Conservation (phyloP, 1,140 invertebrate genomes). For the Trichogramma pretiosum region DNA sequence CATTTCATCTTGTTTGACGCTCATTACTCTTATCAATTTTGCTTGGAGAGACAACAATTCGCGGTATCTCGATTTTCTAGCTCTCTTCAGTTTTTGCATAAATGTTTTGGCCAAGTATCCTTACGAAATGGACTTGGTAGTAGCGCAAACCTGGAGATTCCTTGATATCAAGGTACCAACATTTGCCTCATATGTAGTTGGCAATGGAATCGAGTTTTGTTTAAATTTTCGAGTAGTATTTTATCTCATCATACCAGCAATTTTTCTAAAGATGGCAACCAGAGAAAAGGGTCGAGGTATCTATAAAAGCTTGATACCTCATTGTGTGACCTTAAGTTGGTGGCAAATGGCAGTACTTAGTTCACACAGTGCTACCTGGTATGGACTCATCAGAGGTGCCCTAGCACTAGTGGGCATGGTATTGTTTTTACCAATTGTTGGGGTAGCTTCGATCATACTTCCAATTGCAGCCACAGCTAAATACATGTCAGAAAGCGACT, state of each 20-base stretch:
- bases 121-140: conserved; percentile 71
- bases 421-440: conserved; percentile 67
- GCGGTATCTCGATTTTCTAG: conserved; percentile 59
- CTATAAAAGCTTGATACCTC: conserved; percentile 69
- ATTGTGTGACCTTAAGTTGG: conserved; percentile 80
- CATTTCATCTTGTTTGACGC: conserved; percentile 60
- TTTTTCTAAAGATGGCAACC: conserved; percentile 64
- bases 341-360: conserved; percentile 72
- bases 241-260: conserved; percentile 64
- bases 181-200: conserved; percentile 68
- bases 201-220: conserved; percentile 78
- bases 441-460: conserved; percentile 61
- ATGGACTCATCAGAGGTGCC: conserved; percentile 65
- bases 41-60: conserved; percentile 46
- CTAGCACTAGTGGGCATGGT: conserved; percentile 68
- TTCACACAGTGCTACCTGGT: conserved; percentile 71
- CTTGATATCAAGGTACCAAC: conserved; percentile 69
- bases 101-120: conserved; percentile 78
- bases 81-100: conserved; percentile 67
- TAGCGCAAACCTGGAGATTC: conserved; percentile 69
- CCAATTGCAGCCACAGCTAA: conserved; percentile 64
- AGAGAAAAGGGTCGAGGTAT: conserved; percentile 67
- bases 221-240: conserved; percentile 69
- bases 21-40: conserved; percentile 66
- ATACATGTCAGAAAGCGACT: conserved; percentile 56